Percentiles rank a stretch among this genome's conserved stretches.
Evolutionary conservation across 2,113 vertebrate species (phyloP).

Genomic region (Odocoileus hemionus): DNA sequence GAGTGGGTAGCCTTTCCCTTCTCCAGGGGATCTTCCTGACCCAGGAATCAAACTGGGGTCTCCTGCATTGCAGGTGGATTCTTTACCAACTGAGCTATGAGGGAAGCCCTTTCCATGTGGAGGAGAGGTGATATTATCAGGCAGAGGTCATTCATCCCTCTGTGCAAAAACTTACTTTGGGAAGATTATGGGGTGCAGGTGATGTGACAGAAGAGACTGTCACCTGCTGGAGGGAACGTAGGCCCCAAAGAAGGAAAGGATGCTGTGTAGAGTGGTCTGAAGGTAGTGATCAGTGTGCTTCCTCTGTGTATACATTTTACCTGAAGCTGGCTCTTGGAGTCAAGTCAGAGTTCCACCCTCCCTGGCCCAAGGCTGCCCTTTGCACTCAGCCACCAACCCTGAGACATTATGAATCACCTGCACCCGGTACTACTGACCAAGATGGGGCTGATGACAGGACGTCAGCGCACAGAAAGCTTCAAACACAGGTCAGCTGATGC

Average conservation of each 20-base stretch:
- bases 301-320: neutral
- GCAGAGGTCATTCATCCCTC: neutral
- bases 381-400: neutral
- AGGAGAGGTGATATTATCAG: neutral
- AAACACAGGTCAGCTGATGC: neutral
- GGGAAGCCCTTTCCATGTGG: neutral
- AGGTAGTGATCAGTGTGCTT: neutral
- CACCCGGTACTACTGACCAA: neutral
- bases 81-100: neutral
- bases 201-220: neutral
- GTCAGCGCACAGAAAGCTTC: neutral
- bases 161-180: neutral
- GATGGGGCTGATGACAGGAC: neutral
- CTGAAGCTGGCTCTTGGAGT: neutral
- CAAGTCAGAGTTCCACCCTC: neutral
- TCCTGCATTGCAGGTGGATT: neutral
- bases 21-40: neutral
- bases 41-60: rapidly evolving
- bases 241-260: neutral
- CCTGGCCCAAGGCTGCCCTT: neutral
- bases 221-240: neutral
- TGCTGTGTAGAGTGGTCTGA: neutral
- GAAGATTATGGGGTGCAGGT: neutral
- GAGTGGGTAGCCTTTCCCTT: neutral
- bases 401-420: neutral